Percentiles rank a stretch among this genome's conserved stretches.
Evolutionary conservation across 2,888 invertebrate species (phyloP).

Genomic region (Carabus problematicus): DNA sequence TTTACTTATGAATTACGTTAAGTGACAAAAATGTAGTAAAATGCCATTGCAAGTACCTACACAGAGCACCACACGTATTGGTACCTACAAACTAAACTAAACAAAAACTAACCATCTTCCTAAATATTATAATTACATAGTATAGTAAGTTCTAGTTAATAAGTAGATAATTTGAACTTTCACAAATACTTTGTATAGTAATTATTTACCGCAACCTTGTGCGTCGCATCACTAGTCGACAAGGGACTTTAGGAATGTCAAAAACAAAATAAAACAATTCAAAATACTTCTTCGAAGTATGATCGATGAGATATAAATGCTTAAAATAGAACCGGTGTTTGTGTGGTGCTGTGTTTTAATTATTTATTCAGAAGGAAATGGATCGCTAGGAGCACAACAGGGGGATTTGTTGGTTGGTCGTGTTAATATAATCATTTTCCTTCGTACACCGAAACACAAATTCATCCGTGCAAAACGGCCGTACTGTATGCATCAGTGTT

Average conservation of each 20-base stretch:
- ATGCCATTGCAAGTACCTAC: slow-evolving; percentile 50
- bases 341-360: slow-evolving; percentile 42
- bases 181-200: slow-evolving; percentile 32
- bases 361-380: not conserved
- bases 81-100: slow-evolving; percentile 49
- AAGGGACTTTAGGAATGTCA: slow-evolving; percentile 40
- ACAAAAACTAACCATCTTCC: slow-evolving; percentile 45
- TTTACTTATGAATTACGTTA: slow-evolving; percentile 24
- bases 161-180: slow-evolving; percentile 21
- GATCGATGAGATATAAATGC: slow-evolving; percentile 20
- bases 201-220: too few relatives aligned
- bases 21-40: slow-evolving; percentile 43
- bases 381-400: too few relatives aligned
- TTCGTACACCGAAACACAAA: too few relatives aligned
- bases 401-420: too few relatives aligned
- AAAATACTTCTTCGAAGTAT: slow-evolving; percentile 26
- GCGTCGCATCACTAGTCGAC: slow-evolving; percentile 34
- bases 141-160: slow-evolving; percentile 11
- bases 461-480: too few relatives aligned
- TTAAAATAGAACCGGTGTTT: slow-evolving; percentile 27
- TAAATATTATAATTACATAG: slow-evolving; percentile 42
- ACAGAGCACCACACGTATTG: slow-evolving; percentile 53
- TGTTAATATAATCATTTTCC: too few relatives aligned
- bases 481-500: too few relatives aligned
- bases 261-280: slow-evolving; percentile 46